Evolutionary conservation across 1,140 invertebrate species (phyloP).

Genomic region (Centruroides vittatus): DNA sequence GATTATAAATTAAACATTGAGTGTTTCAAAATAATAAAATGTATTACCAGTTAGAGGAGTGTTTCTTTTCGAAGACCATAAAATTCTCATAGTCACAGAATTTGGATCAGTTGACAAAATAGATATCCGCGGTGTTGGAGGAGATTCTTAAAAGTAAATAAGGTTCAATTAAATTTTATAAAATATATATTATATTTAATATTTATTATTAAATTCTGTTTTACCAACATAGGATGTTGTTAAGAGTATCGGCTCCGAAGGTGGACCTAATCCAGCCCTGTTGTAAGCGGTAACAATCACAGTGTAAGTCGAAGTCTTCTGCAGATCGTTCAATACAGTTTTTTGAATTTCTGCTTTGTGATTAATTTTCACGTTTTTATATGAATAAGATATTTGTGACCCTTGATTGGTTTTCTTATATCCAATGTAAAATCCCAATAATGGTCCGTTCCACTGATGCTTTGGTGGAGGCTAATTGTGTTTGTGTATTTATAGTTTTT

Average conservation of each 20-base stretch:
- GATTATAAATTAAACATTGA: no score
- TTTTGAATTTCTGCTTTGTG: no score
- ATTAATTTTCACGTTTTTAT: no score
- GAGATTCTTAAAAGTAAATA: no score
- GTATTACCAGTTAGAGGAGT: no score
- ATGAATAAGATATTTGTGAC: constrained; percentile 21
- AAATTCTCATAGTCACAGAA: no score
- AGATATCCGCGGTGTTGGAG: no score
- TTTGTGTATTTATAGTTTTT: no score
- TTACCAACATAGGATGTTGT: constrained; percentile 67
- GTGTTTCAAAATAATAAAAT: background rate
- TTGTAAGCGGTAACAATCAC: constrained; percentile 91
- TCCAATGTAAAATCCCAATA: constrained; percentile 63
- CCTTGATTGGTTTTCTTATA: constrained; percentile 58
- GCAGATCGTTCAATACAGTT: constrained; percentile 16
- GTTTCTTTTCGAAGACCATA: no score
- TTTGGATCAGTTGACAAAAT: no score
- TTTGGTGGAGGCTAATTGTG: constrained; percentile 48
- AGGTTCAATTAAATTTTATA: no score
- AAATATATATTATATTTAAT: background rate
- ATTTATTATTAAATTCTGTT: no score
- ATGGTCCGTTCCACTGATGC: constrained; percentile 83
- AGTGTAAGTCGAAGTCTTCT: constrained; percentile 85
- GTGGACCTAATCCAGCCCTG: constrained; percentile 76
- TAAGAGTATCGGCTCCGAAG: constrained; percentile 68